Evolutionary conservation across 2,888 invertebrate species (phyloP).

Genomic region (Drosophila emarginata): DNA sequence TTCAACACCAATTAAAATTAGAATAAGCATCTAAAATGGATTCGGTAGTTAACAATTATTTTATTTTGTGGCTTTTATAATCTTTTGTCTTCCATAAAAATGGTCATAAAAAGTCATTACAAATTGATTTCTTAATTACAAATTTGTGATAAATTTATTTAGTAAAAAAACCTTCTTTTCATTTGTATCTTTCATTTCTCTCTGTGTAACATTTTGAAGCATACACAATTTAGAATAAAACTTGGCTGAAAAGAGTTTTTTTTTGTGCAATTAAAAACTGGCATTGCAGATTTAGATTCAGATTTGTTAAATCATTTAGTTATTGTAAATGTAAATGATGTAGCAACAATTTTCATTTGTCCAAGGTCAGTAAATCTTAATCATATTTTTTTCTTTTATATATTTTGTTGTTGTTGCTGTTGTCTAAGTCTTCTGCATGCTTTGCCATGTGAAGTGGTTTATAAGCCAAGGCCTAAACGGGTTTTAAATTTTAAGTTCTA

Average conservation of each 20-base stretch:
- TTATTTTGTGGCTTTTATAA: no score
- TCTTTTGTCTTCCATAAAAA: no score
- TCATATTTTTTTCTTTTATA: slow-evolving; percentile 36
- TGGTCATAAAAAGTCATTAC: no score
- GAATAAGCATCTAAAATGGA: no score
- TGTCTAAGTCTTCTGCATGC: slow-evolving; percentile 24
- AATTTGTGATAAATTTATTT: no score
- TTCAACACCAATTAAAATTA: no score
- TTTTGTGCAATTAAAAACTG: slow-evolving; percentile 47
- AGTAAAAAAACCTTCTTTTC: neutral
- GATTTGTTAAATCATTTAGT: slow-evolving; percentile 16
- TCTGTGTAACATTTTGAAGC: slow-evolving; percentile 5
- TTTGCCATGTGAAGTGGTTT: slow-evolving; percentile 24
- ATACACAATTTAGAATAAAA: neutral
- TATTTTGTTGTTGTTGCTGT: no score
- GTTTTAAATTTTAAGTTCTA: slow-evolving; percentile 50
- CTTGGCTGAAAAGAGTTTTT: slow-evolving; percentile 18
- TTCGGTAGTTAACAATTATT: no score
- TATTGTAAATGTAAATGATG: slow-evolving; percentile 31
- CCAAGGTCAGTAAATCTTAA: slow-evolving; percentile 52
- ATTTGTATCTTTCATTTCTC: slow-evolving; percentile 14
- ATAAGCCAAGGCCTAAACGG: slow-evolving; percentile 51
- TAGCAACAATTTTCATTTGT: slow-evolving; percentile 10
- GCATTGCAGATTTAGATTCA: slow-evolving; percentile 41
- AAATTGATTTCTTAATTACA: neutral